These are phyloP conservation scores for Penelope pileata DNA, from an alignment of 2,113 vertebrate genomes.

Conservation along the genomic window DNA sequence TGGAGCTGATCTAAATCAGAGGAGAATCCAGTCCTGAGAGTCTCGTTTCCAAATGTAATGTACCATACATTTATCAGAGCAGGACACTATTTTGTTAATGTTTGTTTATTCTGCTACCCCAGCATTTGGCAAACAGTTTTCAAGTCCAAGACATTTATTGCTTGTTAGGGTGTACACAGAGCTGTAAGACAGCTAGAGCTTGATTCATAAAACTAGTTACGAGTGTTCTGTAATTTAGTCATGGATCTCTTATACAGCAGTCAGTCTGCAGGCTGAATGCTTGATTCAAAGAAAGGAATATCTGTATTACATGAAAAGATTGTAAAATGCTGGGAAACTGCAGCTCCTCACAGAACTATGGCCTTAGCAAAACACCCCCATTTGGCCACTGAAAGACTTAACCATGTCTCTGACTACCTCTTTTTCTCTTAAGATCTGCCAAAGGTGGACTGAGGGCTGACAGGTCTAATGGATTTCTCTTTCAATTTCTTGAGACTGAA, in stretches of 20 bases:
- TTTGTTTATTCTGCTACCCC: conserved; percentile 10
- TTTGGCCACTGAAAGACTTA: not conserved
- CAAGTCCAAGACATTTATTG: conserved; percentile 3
- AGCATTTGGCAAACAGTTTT: conserved; percentile 22
- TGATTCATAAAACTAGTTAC: conserved; percentile 14
- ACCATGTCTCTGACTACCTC: not conserved
- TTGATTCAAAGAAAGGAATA: not conserved
- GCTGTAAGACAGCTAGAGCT: not conserved
- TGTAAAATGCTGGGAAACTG: conserved; percentile 1
- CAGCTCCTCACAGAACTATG: not conserved
- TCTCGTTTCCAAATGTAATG: not conserved
- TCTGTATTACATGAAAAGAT: not conserved
- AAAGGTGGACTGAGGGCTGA: not conserved
- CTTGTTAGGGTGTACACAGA: not conserved
- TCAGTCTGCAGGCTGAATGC: conserved; percentile 6
- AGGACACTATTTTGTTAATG: conserved; percentile 21
- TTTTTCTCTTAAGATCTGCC: not conserved
- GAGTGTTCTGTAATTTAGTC: not conserved
- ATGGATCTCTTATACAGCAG: not conserved
- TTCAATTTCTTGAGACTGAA: not conserved
- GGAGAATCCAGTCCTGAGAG: not conserved
- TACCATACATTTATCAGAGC: not conserved
- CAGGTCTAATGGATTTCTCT: not conserved
- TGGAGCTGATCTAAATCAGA: not conserved
- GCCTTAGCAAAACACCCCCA: not conserved